These are phyloP conservation scores for Paracanthobrama guichenoti DNA, from an alignment of 2,113 vertebrate genomes.

Conservation along the genomic window DNA sequence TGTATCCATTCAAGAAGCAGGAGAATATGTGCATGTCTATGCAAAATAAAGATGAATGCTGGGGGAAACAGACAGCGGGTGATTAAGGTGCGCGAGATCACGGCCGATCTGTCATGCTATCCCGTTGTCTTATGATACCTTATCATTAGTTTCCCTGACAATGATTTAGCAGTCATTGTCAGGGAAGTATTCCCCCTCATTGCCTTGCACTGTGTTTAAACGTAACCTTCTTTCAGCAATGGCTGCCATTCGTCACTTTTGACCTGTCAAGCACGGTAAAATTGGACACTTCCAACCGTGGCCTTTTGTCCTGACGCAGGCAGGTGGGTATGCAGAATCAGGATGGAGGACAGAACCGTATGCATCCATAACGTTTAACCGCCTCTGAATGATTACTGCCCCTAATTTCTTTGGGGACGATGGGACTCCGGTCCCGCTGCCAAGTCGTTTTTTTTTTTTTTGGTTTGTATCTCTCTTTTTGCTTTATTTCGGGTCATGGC, in stretches of 20 bases:
- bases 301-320: constrained; percentile 64
- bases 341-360: constrained; percentile 57
- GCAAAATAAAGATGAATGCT: constrained; percentile 82
- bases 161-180: constrained; percentile 76
- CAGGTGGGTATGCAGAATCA: constrained; percentile 64
- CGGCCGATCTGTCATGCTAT: constrained; percentile 74
- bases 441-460: constrained; percentile 70
- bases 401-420: constrained; percentile 82
- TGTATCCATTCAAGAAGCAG: constrained; percentile 64
- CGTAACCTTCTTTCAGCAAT: constrained; percentile 76
- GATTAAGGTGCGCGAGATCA: constrained; percentile 69
- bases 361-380: constrained; percentile 77
- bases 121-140: constrained; percentile 78
- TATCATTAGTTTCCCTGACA: constrained; percentile 83
- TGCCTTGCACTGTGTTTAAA: constrained; percentile 78
- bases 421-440: constrained; percentile 76
- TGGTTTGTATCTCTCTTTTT: constrained; percentile 25
- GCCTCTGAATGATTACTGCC: constrained; percentile 78
- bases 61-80: constrained; percentile 67
- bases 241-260: constrained; percentile 74
- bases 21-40: constrained; percentile 74
- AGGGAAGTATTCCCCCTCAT: constrained; percentile 67
- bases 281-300: constrained; percentile 72
- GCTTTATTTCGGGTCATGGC: constrained; percentile 69
- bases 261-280: constrained; percentile 71